These are phyloP conservation scores for Pelochelys cantorii DNA, from an alignment of 2,797 vertebrate genomes.

Conservation along the genomic window DNA sequence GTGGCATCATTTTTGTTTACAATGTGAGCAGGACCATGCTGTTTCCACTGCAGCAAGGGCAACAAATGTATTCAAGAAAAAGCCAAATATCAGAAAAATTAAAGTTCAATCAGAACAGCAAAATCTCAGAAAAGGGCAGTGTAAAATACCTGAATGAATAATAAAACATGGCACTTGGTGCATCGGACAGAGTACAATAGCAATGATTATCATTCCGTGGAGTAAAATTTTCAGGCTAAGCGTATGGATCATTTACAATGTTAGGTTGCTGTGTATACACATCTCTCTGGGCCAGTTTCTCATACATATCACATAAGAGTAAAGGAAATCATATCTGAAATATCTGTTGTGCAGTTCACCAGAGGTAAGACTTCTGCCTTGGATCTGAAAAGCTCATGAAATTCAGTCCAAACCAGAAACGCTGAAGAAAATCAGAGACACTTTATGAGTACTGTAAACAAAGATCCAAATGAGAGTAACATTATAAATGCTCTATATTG, in stretches of 20 bases:
- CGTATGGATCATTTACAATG: conserved; percentile 48
- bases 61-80: conserved; percentile 14
- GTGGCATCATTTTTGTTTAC: conserved; percentile 55
- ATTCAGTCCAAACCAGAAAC: background rate
- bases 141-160: background rate
- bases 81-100: conserved; percentile 57
- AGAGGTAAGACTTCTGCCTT: conserved; percentile 48
- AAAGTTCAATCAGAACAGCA: conserved; percentile 38
- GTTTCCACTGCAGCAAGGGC: conserved; percentile 37
- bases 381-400: conserved; percentile 9
- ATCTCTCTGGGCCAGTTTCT: background rate
- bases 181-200: conserved; percentile 57
- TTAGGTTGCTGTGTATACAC: conserved; percentile 59
- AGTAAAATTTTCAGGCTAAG: conserved; percentile 57
- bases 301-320: background rate
- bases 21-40: conserved; percentile 50
- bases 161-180: conserved; percentile 63
- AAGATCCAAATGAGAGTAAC: background rate
- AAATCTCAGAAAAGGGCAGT: conserved; percentile 49
- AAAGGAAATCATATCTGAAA: conserved; percentile 46
- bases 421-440: background rate
- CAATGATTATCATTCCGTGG: conserved; percentile 62
- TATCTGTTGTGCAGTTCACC: conserved; percentile 22
- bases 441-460: background rate
- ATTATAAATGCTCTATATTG: background rate